These are phyloP conservation scores for Slavum lentiscoides DNA, from an alignment of 2,888 invertebrate genomes.

Conservation along the genomic window DNA sequence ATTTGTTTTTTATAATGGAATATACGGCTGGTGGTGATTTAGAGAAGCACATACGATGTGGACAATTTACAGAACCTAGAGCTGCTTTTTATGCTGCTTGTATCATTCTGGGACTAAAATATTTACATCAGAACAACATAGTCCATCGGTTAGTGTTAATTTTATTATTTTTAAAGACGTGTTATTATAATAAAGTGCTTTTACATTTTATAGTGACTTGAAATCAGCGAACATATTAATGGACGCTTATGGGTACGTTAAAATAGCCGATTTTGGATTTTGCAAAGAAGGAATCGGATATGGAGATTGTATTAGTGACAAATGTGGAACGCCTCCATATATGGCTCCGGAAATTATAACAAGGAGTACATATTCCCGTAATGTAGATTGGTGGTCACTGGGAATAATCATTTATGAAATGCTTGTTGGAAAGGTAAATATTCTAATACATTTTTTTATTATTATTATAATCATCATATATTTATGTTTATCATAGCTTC, in stretches of 20 bases:
- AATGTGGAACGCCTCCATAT: constrained; percentile 98
- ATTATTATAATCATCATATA: neutral
- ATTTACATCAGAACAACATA: constrained; percentile 97
- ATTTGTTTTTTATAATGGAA: constrained; percentile 99
- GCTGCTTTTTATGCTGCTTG: constrained; percentile 99
- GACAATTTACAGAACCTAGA: constrained; percentile 95
- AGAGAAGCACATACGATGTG: constrained; percentile 99
- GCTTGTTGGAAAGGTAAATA: constrained; percentile 91
- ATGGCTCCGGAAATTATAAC: constrained; percentile 98
- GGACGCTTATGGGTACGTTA: constrained; percentile 98
- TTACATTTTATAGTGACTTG: constrained; percentile 74
- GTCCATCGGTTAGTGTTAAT: constrained; percentile 79
- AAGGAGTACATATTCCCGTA: constrained; percentile 96
- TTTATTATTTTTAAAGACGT: neutral
- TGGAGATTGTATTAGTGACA: constrained; percentile 95
- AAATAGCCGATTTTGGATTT: constrained; percentile 98
- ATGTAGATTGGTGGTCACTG: constrained; percentile 99
- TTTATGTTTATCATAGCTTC: constrained; percentile 68
- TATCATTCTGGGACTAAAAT: constrained; percentile 97
- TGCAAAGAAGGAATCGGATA: constrained; percentile 99
- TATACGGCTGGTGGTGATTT: constrained; percentile 98
- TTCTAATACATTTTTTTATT: neutral
- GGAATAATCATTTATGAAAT: constrained; percentile 99
- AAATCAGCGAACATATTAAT: constrained; percentile 97
- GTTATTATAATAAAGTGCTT: constrained; percentile 6